Conservation (phyloP, 37 sponge, comb jelly and placozoan genomes). For the Bolinopsis microptera region DNA sequence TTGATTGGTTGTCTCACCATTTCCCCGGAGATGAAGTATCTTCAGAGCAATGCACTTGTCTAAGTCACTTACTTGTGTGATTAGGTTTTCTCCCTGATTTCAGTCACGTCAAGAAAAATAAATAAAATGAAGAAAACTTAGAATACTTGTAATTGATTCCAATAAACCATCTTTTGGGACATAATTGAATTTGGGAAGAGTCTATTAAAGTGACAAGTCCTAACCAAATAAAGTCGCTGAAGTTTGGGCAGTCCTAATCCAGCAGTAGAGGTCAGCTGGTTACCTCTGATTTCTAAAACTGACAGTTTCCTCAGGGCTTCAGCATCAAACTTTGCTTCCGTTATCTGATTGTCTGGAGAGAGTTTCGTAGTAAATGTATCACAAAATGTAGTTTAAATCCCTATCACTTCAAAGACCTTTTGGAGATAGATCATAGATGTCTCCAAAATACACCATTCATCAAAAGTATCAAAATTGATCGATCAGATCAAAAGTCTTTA, state of each 20-base stretch:
- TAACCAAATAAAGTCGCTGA: slow-evolving; percentile 78
- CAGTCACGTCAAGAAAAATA: slow-evolving; percentile 13
- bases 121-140: no score
- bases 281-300: slow-evolving; percentile 80
- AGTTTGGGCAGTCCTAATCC: slow-evolving; percentile 75
- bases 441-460: no score
- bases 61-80: slow-evolving; percentile 74
- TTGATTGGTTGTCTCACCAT: slow-evolving; percentile 69
- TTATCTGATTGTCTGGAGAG: slow-evolving; percentile 79
- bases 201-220: no score
- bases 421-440: no score
- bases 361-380: not conserved
- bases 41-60: slow-evolving; percentile 73
- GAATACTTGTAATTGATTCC: no score
- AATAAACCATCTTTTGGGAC: no score
- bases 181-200: no score
- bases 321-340: slow-evolving; percentile 71
- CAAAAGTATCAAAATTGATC: no score
- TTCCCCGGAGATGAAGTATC: slow-evolving; percentile 82
- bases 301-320: slow-evolving; percentile 71
- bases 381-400: not conserved
- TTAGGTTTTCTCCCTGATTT: slow-evolving; percentile 80
- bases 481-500: no score
- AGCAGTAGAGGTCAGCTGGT: slow-evolving; percentile 72
- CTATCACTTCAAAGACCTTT: no score